These are phyloP conservation scores for Coleophora deauratella DNA, from an alignment of 2,888 invertebrate genomes.

Conservation along the genomic window DNA sequence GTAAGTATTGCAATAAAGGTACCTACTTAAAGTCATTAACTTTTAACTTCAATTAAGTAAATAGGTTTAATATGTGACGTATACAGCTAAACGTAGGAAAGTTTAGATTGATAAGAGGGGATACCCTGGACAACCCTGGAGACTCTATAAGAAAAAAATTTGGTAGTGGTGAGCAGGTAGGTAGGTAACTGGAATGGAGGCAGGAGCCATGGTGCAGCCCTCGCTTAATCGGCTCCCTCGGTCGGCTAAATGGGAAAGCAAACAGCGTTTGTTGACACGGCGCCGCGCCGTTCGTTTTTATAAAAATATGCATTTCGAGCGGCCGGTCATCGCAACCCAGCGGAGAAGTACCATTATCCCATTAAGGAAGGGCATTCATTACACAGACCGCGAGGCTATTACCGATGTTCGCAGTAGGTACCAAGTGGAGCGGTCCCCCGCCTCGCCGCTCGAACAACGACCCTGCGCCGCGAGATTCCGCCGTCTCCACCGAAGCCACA, in stretches of 20 bases:
- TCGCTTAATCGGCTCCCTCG: constrained; percentile 46
- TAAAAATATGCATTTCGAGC: constrained; percentile 59
- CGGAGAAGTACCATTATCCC: constrained; percentile 54
- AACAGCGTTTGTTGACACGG: constrained; percentile 60
- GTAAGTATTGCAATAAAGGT: too few species aligned
- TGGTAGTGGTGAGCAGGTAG: too few species aligned
- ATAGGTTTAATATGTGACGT: too few species aligned
- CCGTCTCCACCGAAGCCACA: constrained; percentile 2
- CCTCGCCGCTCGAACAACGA: constrained; percentile 19
- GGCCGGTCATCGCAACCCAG: constrained; percentile 28
- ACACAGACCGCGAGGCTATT: constrained; percentile 59
- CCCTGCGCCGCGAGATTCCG: constrained; percentile 20
- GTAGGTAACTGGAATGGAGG: too few species aligned
- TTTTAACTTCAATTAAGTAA: too few species aligned
- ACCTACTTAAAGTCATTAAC: too few species aligned
- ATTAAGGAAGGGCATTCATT: constrained; percentile 66
- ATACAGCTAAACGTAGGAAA: too few species aligned
- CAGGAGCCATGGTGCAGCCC: constrained; percentile 13
- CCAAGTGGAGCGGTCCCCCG: constrained; percentile 9
- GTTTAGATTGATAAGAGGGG: too few species aligned
- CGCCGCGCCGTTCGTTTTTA: constrained; percentile 51
- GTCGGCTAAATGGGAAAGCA: constrained; percentile 53
- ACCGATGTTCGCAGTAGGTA: constrained; percentile 30
- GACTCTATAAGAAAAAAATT: too few species aligned
- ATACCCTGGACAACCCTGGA: too few species aligned